These are phyloP conservation scores for Semicossyphus pulcher DNA, from an alignment of 2,113 vertebrate genomes.

Conservation along the genomic window DNA sequence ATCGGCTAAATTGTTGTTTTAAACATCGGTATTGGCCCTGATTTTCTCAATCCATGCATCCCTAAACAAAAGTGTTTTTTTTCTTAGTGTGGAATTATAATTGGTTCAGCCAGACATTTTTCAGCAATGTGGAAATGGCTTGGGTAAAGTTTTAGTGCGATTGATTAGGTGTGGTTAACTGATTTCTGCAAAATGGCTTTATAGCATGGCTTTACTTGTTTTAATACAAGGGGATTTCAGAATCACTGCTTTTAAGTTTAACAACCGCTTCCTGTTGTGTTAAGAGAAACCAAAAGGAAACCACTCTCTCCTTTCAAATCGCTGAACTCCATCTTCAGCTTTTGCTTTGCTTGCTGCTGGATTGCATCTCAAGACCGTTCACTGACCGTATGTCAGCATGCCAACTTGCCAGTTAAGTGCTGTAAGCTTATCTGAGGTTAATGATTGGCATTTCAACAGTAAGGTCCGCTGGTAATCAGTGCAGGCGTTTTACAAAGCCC, in stretches of 20 bases:
- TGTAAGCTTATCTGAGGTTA: slow-evolving; percentile 23
- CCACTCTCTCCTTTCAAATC: not conserved
- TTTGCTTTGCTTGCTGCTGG: not conserved
- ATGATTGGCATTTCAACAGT: slow-evolving; percentile 52
- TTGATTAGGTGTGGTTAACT: not conserved
- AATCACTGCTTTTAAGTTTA: not conserved
- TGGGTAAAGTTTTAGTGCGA: not conserved
- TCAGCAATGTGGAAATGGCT: too few species aligned
- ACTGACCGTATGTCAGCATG: slow-evolving; percentile 2
- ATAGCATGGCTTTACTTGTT: not conserved
- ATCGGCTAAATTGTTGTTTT: too few species aligned
- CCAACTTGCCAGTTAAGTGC: slow-evolving; percentile 19
- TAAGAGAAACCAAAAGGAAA: not conserved
- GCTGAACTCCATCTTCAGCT: not conserved
- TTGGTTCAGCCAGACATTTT: too few species aligned
- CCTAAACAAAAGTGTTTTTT: too few species aligned
- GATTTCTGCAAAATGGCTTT: not conserved
- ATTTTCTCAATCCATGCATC: too few species aligned
- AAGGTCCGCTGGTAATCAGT: slow-evolving; percentile 45
- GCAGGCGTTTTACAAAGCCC: slow-evolving; percentile 56
- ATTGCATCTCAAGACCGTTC: slow-evolving; percentile 2
- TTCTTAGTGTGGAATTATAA: too few species aligned
- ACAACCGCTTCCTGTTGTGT: not conserved
- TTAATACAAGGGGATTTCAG: not conserved
- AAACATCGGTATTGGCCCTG: too few species aligned